Base-by-base conservation (phyloP, 1,140 invertebrate genomes). In the Leptestheria dahalacensis region DNA sequence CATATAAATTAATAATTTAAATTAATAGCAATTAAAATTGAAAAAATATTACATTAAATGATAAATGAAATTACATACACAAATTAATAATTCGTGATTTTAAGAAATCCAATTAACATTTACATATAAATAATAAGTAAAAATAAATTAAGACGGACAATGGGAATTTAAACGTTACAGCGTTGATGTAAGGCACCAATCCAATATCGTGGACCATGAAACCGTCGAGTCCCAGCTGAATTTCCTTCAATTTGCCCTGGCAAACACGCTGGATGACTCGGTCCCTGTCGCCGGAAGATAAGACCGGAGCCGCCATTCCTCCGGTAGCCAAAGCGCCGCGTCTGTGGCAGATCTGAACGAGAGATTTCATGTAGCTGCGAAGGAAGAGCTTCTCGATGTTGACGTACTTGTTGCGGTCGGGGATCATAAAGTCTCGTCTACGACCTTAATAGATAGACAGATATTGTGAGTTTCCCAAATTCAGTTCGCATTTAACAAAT, bases 151-250 rank as follows among this genome's bases (percentile, higher is more conserved):
- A 41, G 33, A 41, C 33, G 33, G n/a, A n/a, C n/a, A n/a, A 26
- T 24, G 56, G 54, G 28, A 58, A 60, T 41, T 10, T 57, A 25
- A 20, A 23, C 67, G 73, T 69, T 64, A 84, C 77, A 68, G 81
- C 69, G 61, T 80, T 78, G 41, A 81, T 71, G 62, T 76, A 67
- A 2, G 76, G 74, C 9, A 84, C 75, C 2, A 84, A 68, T 24
- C 75, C 69, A 1, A 78, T 64, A 69, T 85, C 82, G 65, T 83
- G 83, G 28, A 84, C 77, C 77, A 84, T 77, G 65, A 84, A 84
- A 2, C 83, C 83, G 69, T 85, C 82, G 0, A 82, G 75, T 4
- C 81, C 80, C n/a, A 69, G 67, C 59, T 76, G 65, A 48, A 82
- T 79, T 69, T 83, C 81, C 29, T 70, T 74, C 28, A 72, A 61